A percentile compares a stretch with the other conserved stretches of the same genome.
These are phyloP conservation scores for Hylia prasina DNA, from an alignment of 2,113 vertebrate species.

Conservation along the genomic window DNA sequence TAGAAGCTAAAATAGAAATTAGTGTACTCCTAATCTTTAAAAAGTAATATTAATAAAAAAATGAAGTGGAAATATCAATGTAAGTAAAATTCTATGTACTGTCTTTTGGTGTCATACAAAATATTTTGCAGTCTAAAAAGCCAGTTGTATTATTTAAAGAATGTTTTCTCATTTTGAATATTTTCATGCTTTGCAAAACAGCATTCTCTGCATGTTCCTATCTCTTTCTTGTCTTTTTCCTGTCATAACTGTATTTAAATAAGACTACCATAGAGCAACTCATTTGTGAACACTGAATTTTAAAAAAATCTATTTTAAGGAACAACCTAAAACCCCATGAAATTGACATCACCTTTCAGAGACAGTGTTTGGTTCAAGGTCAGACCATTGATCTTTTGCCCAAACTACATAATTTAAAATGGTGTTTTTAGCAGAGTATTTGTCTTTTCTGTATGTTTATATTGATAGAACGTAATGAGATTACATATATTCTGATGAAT, in stretches of 20 bases:
- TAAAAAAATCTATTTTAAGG: neutral
- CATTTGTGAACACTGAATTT: neutral
- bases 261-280: neutral
- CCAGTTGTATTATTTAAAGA: neutral
- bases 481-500: conserved; percentile 14
- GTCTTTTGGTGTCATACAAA: neutral
- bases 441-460: neutral
- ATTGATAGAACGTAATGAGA: neutral
- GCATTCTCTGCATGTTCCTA: neutral
- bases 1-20: neutral
- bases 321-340: neutral
- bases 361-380: neutral
- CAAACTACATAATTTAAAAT: neutral
- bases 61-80: neutral
- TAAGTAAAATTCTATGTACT: neutral
- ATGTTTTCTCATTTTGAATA: neutral
- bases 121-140: neutral
- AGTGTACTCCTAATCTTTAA: neutral
- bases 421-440: neutral
- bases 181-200: neutral
- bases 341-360: neutral
- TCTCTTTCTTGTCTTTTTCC: neutral
- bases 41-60: neutral
- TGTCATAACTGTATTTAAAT: neutral
- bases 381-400: neutral